These are phyloP conservation scores for Porites cylindrica DNA, from an alignment of 92 coral and sea anemone genomes.

Conservation along the genomic window DNA sequence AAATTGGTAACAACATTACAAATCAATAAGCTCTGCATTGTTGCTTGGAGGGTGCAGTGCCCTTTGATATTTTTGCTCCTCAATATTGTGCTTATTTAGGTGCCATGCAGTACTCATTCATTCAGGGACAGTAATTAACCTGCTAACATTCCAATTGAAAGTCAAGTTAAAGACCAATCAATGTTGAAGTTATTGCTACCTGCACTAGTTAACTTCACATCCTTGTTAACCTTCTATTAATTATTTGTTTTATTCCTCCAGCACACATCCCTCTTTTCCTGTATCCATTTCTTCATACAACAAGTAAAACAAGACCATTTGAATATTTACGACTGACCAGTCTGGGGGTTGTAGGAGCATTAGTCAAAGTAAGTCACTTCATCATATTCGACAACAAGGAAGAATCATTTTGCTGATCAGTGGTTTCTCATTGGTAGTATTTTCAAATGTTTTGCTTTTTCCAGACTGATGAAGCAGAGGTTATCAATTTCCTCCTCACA, in stretches of 20 bases:
- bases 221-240: neutral
- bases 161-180: no score
- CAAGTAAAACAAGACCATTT: slow-evolving; percentile 99
- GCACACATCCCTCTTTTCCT: slow-evolving; percentile 98
- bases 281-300: slow-evolving; percentile 98
- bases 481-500: slow-evolving; percentile 93
- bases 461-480: slow-evolving; percentile 99
- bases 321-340: slow-evolving; percentile 97
- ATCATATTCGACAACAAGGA: neutral
- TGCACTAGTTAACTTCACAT: neutral
- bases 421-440: neutral
- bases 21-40: no score
- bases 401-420: neutral
- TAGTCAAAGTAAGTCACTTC: slow-evolving; percentile 82
- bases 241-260: slow-evolving; percentile 33
- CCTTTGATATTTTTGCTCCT: no score
- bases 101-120: no score
- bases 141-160: no score
- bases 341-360: slow-evolving; percentile 98
- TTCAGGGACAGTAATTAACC: no score
- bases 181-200: no score
- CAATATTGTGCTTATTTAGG: no score
- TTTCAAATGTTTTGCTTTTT: neutral
- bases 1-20: no score
- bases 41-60: no score